Evolutionary conservation across 2,888 invertebrate species (phyloP).

Genomic region (Ectropis crepuscularia): DNA sequence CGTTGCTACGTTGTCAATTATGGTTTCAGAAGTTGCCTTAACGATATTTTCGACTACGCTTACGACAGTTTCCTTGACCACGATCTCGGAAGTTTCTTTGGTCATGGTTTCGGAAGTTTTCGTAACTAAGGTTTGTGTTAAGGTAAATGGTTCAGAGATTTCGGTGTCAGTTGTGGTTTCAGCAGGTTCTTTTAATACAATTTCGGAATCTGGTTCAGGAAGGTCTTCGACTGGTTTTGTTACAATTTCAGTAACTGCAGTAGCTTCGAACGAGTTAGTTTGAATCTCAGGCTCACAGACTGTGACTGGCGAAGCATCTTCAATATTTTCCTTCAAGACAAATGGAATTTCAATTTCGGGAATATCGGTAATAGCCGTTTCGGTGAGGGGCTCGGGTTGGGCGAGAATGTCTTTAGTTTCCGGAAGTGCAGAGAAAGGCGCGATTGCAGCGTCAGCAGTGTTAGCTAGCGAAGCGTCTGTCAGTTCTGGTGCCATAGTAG

Average conservation of each 20-base stretch:
- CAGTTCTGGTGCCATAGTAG: conserved; percentile 86
- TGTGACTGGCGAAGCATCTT: conserved; percentile 35
- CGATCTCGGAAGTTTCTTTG: not conserved
- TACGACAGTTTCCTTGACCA: conserved; percentile 4
- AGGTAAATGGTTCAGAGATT: conserved; percentile 4
- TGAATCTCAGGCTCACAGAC: conserved; percentile 17
- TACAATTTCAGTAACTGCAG: conserved; percentile 8
- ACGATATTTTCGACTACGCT: conserved; percentile 7
- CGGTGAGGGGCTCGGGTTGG: conserved; percentile 42
- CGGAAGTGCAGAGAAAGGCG: conserved; percentile 58
- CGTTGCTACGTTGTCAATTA: not conserved
- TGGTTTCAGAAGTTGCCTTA: not conserved
- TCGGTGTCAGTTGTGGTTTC: not conserved
- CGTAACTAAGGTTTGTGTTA: conserved; percentile 5
- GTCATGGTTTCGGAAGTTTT: not conserved
- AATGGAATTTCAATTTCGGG: conserved; percentile 48
- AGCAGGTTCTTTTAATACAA: not conserved
- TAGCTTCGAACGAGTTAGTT: conserved; percentile 9
- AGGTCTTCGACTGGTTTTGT: conserved; percentile 3
- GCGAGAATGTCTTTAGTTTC: conserved; percentile 54
- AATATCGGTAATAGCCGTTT: conserved; percentile 14
- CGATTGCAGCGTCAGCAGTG: conserved; percentile 66
- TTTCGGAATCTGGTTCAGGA: conserved; percentile 9
- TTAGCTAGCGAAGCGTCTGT: conserved; percentile 76
- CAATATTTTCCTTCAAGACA: conserved; percentile 47